A percentile compares a stretch with the other conserved stretches of the same genome.
Conservation (phyloP, 2,113 vertebrate genomes). For the Sander vitreus region DNA sequence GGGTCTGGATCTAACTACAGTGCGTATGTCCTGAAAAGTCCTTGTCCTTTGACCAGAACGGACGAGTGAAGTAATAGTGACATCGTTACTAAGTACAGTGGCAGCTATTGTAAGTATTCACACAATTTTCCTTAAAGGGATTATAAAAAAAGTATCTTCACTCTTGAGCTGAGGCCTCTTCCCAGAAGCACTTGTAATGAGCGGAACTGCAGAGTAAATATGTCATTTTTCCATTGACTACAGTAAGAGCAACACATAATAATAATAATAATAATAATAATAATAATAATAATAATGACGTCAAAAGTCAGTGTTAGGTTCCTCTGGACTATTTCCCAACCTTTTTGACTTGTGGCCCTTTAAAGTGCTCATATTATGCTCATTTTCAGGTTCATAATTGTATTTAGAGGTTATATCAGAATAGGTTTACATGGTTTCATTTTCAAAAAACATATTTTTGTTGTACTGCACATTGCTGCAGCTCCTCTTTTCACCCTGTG, state of each 20-base stretch:
- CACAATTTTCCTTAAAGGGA: constrained; percentile 32
- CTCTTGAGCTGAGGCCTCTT: constrained; percentile 3
- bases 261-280: no score
- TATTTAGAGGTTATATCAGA: no score
- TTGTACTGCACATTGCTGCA: no score
- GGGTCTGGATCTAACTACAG: neutral
- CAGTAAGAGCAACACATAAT: constrained; percentile 15
- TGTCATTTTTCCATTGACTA: constrained; percentile 5
- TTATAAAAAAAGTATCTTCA: constrained; percentile 38
- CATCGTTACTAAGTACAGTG: constrained; percentile 36
- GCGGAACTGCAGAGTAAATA: constrained; percentile 16
- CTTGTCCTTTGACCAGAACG: constrained; percentile 26
- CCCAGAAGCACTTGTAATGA: constrained; percentile 40
- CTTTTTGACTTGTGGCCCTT: neutral
- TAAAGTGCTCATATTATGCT: no score
- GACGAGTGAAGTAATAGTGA: constrained; percentile 42
- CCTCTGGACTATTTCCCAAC: neutral
- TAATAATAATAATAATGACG: neutral
- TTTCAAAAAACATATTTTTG: no score
- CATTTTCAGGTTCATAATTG: no score
- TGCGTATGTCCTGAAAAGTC: constrained; percentile 17
- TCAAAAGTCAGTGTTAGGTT: neutral
- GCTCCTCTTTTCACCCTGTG: no score
- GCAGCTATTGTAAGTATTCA: constrained; percentile 33
- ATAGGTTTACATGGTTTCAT: no score